Evolutionary conservation across 1,140 invertebrate species (phyloP), one percentile per base, ranked within the genome.

Genomic region (Bombus waltoni): DNA sequence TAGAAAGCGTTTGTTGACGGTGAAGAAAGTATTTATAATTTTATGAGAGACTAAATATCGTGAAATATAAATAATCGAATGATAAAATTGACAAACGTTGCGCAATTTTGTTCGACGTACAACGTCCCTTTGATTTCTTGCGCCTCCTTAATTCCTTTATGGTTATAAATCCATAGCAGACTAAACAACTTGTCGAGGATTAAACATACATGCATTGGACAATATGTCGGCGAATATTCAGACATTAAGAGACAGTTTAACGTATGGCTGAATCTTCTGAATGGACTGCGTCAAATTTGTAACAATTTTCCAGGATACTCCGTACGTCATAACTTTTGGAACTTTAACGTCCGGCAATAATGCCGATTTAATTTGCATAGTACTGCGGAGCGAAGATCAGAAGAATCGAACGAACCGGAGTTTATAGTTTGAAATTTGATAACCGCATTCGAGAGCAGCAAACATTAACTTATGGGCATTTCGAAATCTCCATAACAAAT

Each of bases 401-500:
- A 66, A 66, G 15, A 66, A 35, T 25, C 28, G 28, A 22, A 62
- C 40, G 15, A 78, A 65, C 42, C 10, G 3, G 3, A 3, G 22
- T 13, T n/a, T n/a, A 32, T 42, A 44, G 59, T 65, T 65, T 32
- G 9, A 2, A 44, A 59, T 78, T 78, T 35, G 40, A 32, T 38
- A 42, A 44, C n/a, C 25, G 42, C 18, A 15, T 66, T n/a, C 5
- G 22, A 11, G 1, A 44, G 22, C 13, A 53, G 22, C 38, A 70
- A 53, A 47, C 42, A n/a, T 81, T n/a, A 35, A 81, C 42, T 65
- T 38, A 35, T 40, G 42, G 53, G 25, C 22, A 57, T 22, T 53
- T 38, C 22, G n/a, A 62, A 32, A 66, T 11, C 44, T 32, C 62
- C 28, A 42, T 77, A 77, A 57, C n/a, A 10, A 68, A 77, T 83